Base-by-base conservation (phyloP, 2,888 invertebrate genomes). In the Calameuta filiformis region DNA sequence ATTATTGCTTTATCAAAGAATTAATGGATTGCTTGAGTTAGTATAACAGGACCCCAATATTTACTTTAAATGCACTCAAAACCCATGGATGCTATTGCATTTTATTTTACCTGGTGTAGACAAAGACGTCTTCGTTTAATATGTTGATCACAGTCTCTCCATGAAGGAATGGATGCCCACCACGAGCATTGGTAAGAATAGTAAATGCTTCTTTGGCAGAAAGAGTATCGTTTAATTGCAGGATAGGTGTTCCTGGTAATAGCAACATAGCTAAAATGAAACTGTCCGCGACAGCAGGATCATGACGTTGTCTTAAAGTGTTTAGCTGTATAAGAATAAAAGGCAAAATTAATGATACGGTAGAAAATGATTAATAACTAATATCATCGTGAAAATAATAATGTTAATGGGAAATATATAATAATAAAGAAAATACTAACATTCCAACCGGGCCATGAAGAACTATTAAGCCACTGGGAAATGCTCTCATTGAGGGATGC, bases 161-260 rank as follows among this genome's bases (percentile, higher is more conserved):
- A 91, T 95, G 94, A 92, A 94, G 94, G 79, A 96, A 93, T 35
- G 95, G 94, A 12, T 93, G 93, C 79, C 94, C 93, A 0, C 88
- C 85, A 40, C 94, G 90, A 11, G 92, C 89, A 80, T 92, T 90
- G 4, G 92, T 84, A 34, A 94, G 87, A 23, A 90, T 90, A 69
- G 89, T 86, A 84, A 93, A 92, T 56, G 88, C 85, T 0, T 81
- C 77, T n/a, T 83, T 83, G 4, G 86, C 84, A 56, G 87, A 85
- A 56, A 86, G 82, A 0, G 93, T 87, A 78, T 94, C 92, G 0
- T 91, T 87, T 12, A 90, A 40, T 33, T 81, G 83, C 1, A 94
- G 82, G 77, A 96, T 93, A 0, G 97, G 95, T 9, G 96, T 94
- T 73, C 98, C 98, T 0, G 97, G 97, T 82, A 98, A 92, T 78